Conservation (phyloP, 2,113 vertebrate species). For the Pelmatolapia mariae region DNA sequence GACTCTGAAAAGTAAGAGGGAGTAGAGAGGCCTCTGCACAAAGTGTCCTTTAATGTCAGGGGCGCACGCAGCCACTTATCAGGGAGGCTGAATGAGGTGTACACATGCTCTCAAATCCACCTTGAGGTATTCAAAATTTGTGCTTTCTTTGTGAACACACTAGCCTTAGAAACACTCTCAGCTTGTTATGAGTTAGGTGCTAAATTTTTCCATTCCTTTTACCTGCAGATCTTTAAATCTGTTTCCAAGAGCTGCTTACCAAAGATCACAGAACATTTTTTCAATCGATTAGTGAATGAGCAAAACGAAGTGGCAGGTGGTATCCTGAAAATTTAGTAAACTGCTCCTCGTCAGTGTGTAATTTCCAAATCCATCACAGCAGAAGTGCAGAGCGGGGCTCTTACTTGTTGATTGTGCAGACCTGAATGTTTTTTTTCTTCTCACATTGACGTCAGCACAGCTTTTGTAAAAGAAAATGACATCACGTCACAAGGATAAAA, state of each 20-base stretch:
- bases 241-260: not conserved
- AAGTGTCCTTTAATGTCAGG: not conserved
- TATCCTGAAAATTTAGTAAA: not conserved
- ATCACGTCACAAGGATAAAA: not conserved
- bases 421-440: not conserved
- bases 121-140: not conserved
- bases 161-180: not conserved
- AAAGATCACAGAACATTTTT: not conserved
- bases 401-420: not conserved
- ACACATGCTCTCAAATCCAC: not conserved
- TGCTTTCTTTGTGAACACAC: not conserved
- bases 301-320: not conserved
- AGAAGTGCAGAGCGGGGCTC: not conserved
- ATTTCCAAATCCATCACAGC: not conserved
- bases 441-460: not conserved
- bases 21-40: not conserved
- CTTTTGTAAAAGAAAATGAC: not conserved
- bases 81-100: not conserved
- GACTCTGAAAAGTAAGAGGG: not conserved
- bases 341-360: not conserved
- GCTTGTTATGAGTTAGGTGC: not conserved
- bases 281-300: not conserved
- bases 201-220: not conserved
- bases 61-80: not conserved
- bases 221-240: not conserved